A percentile compares a stretch with the other conserved stretches of the same genome.
Conservation (phyloP, 1,140 invertebrate species). For the Hylyphantes graminicola region DNA sequence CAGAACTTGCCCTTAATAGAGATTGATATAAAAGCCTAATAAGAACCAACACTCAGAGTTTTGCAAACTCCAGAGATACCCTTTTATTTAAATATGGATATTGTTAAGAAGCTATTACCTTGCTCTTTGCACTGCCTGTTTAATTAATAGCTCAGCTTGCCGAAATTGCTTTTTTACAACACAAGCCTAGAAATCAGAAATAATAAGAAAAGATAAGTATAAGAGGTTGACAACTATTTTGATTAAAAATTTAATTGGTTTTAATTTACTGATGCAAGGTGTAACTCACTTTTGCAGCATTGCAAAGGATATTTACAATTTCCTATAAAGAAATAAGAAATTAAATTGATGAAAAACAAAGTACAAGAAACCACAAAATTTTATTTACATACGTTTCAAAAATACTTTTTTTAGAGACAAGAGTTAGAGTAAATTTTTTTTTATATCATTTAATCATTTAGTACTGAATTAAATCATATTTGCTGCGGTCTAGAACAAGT, state of each 20-base stretch:
- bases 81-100: conserved; percentile 2
- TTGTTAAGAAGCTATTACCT: conserved; percentile 64
- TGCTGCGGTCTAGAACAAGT: too few species aligned
- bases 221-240: neutral
- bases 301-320: conserved; percentile 82
- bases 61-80: too few species aligned
- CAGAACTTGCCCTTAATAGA: too few species aligned
- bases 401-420: too few species aligned
- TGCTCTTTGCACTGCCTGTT: conserved; percentile 81
- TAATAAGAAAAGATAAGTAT: conserved; percentile 1
- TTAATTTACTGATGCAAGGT: neutral
- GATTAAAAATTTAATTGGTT: neutral
- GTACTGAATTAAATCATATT: too few species aligned
- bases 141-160: conserved; percentile 82
- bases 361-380: too few species aligned
- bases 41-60: too few species aligned
- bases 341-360: too few species aligned
- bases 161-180: conserved; percentile 86
- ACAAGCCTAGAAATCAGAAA: conserved; percentile 72
- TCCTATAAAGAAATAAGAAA: conserved; percentile 63
- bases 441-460: too few species aligned
- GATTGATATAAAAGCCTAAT: too few species aligned
- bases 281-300: conserved; percentile 76
- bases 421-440: too few species aligned
- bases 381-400: too few species aligned